Conservation (phyloP, 2,888 invertebrate genomes). For the Sphinx pinastri region DNA sequence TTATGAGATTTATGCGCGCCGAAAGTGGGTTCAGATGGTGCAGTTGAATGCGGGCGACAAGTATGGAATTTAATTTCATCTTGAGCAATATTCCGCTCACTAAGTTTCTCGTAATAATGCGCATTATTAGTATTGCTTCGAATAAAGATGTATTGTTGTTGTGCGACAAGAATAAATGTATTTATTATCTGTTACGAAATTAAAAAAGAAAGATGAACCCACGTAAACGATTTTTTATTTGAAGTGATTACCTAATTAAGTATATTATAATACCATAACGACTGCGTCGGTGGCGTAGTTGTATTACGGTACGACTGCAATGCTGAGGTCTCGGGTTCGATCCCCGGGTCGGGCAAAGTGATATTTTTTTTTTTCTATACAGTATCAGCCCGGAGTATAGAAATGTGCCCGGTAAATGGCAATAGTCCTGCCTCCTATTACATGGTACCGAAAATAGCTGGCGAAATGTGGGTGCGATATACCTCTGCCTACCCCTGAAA, state of each 20-base stretch:
- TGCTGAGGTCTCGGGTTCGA: too few relatives aligned
- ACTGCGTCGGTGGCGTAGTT: too few relatives aligned
- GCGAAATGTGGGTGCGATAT: too few relatives aligned
- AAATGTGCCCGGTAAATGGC: too few relatives aligned
- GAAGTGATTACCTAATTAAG: neutral
- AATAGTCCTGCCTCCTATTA: too few relatives aligned
- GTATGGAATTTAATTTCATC: slow-evolving; percentile 65
- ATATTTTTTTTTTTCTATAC: too few relatives aligned
- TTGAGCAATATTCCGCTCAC: slow-evolving; percentile 36
- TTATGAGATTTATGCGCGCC: slow-evolving; percentile 53
- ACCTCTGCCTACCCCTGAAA: too few relatives aligned
- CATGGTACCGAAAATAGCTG: too few relatives aligned
- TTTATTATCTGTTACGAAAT: neutral
- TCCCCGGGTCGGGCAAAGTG: too few relatives aligned
- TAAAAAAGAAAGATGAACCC: neutral
- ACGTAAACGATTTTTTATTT: neutral
- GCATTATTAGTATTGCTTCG: neutral
- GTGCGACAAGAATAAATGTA: neutral
- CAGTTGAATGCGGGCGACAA: slow-evolving; percentile 57
- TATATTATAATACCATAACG: too few relatives aligned
- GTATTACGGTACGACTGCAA: too few relatives aligned
- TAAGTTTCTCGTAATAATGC: slow-evolving; percentile 10
- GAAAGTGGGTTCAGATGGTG: slow-evolving; percentile 55
- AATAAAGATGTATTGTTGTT: neutral
- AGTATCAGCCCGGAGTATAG: too few relatives aligned